A percentile compares a stretch with the other conserved stretches of the same genome.
Conservation (phyloP, 1,140 invertebrate genomes). For the Phymorhynchus buccinoides region DNA sequence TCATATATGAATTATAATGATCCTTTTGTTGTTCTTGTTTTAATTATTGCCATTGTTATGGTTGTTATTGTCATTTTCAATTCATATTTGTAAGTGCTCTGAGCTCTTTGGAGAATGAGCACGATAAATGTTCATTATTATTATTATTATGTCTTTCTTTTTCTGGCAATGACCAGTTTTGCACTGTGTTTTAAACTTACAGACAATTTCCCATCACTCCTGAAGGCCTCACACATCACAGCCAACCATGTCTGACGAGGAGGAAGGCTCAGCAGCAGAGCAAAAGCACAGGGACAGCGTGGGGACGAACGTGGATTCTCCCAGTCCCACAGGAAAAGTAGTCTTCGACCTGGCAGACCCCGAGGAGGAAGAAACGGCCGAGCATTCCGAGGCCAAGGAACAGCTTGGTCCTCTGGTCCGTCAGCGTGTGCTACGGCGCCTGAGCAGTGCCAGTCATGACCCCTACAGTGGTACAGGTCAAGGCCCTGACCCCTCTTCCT, state of each 20-base stretch:
- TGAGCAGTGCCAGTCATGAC: neutral
- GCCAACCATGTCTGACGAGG: neutral
- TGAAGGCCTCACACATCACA: neutral
- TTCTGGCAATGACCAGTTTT: neutral
- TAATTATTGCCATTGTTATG: too few relatives aligned
- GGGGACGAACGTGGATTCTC: neutral
- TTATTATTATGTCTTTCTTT: neutral
- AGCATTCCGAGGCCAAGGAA: conserved; percentile 30
- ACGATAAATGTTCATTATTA: too few relatives aligned
- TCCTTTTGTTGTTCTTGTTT: too few relatives aligned
- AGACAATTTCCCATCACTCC: neutral
- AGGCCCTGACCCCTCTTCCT: neutral
- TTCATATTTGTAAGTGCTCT: too few relatives aligned
- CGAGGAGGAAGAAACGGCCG: neutral
- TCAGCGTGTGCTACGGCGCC: neutral
- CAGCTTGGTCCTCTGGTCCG: conserved; percentile 18
- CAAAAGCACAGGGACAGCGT: neutral
- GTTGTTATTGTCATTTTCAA: too few relatives aligned
- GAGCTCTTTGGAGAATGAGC: too few relatives aligned
- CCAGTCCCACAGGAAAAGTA: neutral
- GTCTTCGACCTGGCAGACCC: neutral
- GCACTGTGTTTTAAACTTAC: neutral
- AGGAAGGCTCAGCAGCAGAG: neutral
- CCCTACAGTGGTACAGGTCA: neutral
- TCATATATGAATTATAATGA: too few relatives aligned